These are phyloP conservation scores for Ispidina picta DNA, from an alignment of 2,797 vertebrate species.

Conservation along the genomic window DNA sequence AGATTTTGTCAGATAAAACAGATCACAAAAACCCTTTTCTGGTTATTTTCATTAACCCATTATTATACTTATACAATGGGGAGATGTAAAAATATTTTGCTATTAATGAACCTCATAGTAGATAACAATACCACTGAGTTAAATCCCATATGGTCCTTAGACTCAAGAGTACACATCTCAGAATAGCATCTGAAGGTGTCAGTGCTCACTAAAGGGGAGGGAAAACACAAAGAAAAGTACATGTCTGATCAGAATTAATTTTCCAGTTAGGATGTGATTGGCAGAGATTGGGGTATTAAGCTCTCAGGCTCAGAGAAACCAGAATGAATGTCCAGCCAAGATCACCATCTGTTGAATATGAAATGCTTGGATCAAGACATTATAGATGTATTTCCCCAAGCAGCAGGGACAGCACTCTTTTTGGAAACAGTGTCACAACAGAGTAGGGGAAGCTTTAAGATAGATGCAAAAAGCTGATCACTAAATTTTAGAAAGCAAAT, in stretches of 20 bases:
- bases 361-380: conserved; percentile 78
- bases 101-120: not conserved
- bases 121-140: not conserved
- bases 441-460: conserved; percentile 53
- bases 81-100: not conserved
- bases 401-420: conserved; percentile 73
- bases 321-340: conserved; percentile 66
- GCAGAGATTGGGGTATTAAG: conserved; percentile 71
- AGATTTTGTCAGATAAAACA: not conserved
- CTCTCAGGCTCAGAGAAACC: conserved; percentile 62
- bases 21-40: not conserved
- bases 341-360: conserved; percentile 80
- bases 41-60: not conserved
- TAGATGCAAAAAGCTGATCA: conserved; percentile 49
- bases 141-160: no score
- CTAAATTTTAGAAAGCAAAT: conserved; percentile 46
- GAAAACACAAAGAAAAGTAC: not conserved
- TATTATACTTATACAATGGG: not conserved
- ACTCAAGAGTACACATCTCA: not conserved
- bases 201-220: conserved; percentile 50
- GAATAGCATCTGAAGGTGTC: conserved; percentile 42
- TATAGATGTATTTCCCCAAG: conserved; percentile 75
- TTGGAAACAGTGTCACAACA: conserved; percentile 73
- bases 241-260: conserved; percentile 55
- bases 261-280: conserved; percentile 69